Base-by-base conservation (phyloP, 1,140 invertebrate genomes). In the Micrasema minimum region DNA sequence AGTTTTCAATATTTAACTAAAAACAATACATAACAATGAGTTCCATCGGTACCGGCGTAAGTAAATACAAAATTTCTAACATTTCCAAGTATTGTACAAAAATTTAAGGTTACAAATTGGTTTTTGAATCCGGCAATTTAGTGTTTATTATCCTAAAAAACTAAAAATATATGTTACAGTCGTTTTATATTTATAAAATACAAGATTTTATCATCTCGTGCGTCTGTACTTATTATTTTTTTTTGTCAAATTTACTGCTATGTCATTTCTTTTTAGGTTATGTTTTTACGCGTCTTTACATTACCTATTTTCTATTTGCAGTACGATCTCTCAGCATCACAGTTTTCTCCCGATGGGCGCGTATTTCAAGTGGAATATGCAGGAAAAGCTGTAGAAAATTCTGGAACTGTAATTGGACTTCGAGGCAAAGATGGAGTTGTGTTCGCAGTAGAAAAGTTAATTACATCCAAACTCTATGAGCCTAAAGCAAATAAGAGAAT, bases 341-440 rank as follows among this genome's bases (percentile, higher is more conserved):
- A 99, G 87, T 99, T 99, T 87, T 99, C 97, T 10, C 98, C 98
- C 10, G 98, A 99, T 85, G 98, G 98, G 12, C 85, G 96, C 77
- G 96, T 99, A 53, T 99, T 99, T 85, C 97, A 99, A 91, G 96
- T 99, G 0, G 98, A 99, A 88, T 99, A 99, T 87, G 98, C 98
- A 22, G 92, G 95, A 59, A 99, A 99, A 86, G 98, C 98, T 12
- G 97, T 99, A 2, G 98, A 99, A 87, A 99, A 98, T 78, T 98
- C 96, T 81, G 97, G 97, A 6, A 99, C 97, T 68, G 95, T 96
- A 1, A 92, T 99, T 77, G 97, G 94, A 5, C 86, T 99, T 0
- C 83, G 94, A 78, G 96, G 97, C 22, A 99, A 96, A 80, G 96
- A 99, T 88, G 95, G 96, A 45, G 91, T 99, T 18, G 95, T 99